Evolutionary conservation across 2,797 vertebrate genomes (phyloP).

Genomic region (Rhynchonycteris naso): DNA sequence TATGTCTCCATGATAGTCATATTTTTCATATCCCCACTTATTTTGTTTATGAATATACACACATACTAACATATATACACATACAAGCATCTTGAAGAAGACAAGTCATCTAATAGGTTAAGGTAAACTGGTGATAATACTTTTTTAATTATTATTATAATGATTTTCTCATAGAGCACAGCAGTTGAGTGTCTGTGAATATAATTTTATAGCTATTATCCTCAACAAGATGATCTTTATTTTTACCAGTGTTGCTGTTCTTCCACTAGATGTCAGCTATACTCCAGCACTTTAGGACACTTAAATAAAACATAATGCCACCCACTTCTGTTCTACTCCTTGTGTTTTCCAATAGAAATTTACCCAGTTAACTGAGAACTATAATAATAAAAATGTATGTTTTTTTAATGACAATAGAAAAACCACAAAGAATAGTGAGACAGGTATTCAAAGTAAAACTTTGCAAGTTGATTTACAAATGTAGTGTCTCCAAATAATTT

Average conservation of each 20-base stretch:
- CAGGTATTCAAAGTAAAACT: constrained; percentile 66
- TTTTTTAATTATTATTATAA: not conserved
- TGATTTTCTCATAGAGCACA: not conserved
- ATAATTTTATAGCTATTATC: too few relatives aligned
- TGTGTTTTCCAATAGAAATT: constrained; percentile 69
- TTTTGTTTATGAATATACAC: not conserved
- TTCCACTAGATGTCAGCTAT: constrained; percentile 83
- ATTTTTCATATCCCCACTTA: not conserved
- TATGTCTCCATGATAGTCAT: not conserved
- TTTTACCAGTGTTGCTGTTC: not conserved
- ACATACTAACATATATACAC: not conserved
- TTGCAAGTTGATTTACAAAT: constrained; percentile 60
- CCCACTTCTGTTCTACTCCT: constrained; percentile 63
- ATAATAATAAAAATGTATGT: not conserved
- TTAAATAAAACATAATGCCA: constrained; percentile 4
- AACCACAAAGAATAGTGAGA: constrained; percentile 55
- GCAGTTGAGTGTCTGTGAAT: not conserved
- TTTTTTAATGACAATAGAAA: constrained; percentile 11
- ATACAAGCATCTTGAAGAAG: not conserved
- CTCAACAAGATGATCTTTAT: not conserved
- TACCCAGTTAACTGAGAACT: constrained; percentile 73
- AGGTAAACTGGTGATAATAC: not conserved
- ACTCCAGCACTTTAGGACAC: constrained; percentile 13
- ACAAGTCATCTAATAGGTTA: not conserved
- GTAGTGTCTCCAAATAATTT: constrained; percentile 6